phyloP scores from a whole-genome alignment of 2,113 vertebrate genomes.

The Hemicordylus capensis region DNA sequence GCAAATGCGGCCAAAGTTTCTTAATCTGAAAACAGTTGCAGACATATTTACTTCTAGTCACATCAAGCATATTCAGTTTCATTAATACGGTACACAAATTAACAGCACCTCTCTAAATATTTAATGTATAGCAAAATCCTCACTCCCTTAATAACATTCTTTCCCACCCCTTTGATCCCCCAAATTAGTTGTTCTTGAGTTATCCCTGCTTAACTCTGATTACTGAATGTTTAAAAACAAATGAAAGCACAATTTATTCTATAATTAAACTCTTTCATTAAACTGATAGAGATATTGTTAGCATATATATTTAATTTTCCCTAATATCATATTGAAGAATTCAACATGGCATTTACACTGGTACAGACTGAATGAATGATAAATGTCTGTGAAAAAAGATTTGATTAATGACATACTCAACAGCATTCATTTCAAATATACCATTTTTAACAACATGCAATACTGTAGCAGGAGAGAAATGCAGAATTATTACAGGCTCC shows the following conservation, averaged over 20 bases:
- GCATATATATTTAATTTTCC: background rate
- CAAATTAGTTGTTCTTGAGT: no score
- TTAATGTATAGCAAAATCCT: no score
- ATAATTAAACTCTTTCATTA: background rate
- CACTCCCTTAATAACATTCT: no score
- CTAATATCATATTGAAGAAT: background rate
- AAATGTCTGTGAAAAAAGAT: background rate
- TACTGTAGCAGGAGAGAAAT: background rate
- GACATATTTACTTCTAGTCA: no score
- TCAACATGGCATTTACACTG: background rate
- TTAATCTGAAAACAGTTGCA: no score
- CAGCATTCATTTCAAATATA: background rate
- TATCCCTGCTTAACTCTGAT: no score
- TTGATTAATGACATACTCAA: background rate
- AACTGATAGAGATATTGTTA: background rate
- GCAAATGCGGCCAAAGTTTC: no score
- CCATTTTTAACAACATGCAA: background rate
- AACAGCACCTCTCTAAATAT: no score
- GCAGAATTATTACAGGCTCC: background rate
- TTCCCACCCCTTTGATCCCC: no score
- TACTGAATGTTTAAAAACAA: background rate
- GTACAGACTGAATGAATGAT: slow-evolving; percentile 6
- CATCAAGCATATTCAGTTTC: no score
- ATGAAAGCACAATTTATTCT: background rate
- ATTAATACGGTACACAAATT: no score